Base-by-base conservation (phyloP, 2,797 vertebrate genomes). In the Myripristis murdjan region DNA sequence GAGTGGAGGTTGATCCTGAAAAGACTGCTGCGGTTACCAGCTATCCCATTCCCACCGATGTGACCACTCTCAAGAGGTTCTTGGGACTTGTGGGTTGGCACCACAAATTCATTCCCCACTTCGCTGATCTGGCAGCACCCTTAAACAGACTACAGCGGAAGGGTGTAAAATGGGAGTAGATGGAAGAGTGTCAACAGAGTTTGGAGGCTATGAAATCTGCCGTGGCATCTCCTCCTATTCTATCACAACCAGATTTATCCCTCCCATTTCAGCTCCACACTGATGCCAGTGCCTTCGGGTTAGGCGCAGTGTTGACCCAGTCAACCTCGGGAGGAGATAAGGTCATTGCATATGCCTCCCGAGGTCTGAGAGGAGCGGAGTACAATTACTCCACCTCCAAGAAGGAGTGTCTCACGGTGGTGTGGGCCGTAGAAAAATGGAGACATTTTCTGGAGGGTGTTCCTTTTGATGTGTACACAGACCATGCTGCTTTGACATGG, bases 261-360 rank as follows among this genome's bases (percentile, higher is more conserved):
- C 1, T 18, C 0, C 28, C 59, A 4, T 74, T 70, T 11, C 31
- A 59, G 10, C 54, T 79, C 1, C 60, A 75, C 6, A 75, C 55
- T 2, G 48, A 75, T 44, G 54, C 59, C 7, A 79, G 60, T 48
- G 22, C 64, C 4, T 35, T 75, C 1, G 71, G 77, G 0, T 15
- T 80, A 11, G 66, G 66, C 4, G 66, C 61, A 1, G 24, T 80
- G 1, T 35, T 75, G 1, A 24, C 60, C 9, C 77, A 79, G n/a
- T 5, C 28, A 0, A 35, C 28, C 0, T 6, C n/a, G 9, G 31
- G 58, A 5, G 70, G 24, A 2, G 44, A 79, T 7, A 14, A 41
- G 14, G 58, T 64, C 6, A 53, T 73, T 2, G 70, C 70, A 6
- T 79, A 66, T 49, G 61, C 52, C 2, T 76, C 66, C 3, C 53